Evolutionary conservation across 1,140 invertebrate genomes (phyloP).

Genomic region (Drosophila tani): DNA sequence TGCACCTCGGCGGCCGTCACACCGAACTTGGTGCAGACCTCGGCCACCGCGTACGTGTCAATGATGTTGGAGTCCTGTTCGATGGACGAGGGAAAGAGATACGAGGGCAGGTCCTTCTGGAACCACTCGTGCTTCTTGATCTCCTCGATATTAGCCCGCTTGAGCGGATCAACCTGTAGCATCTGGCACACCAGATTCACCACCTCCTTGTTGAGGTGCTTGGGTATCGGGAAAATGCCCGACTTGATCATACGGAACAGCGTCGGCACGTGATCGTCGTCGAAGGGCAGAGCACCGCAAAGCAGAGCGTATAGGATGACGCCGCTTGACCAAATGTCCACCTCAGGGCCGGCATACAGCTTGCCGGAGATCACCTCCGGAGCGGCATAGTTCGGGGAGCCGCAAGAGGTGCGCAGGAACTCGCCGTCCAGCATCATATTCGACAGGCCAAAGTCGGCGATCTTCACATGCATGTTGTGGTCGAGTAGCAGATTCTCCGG

Average conservation of each 20-base stretch:
- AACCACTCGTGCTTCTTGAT: constrained; percentile 99
- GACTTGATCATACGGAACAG: constrained; percentile 99
- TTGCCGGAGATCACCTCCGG: constrained; percentile 99
- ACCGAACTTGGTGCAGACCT: constrained; percentile 98
- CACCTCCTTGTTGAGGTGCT: constrained; percentile 98
- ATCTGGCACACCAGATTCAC: constrained; percentile 97
- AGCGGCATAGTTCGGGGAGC: constrained; percentile 99
- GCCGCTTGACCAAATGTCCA: constrained; percentile 99
- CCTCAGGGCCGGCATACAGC: constrained; percentile 95
- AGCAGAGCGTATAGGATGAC: constrained; percentile 99
- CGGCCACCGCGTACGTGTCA: constrained; percentile 97
- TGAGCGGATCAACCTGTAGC: constrained; percentile 99
- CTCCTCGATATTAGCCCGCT: constrained; percentile 98
- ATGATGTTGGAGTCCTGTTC: constrained; percentile 99
- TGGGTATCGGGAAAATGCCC: constrained; percentile 99
- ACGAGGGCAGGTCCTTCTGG: constrained; percentile 97
- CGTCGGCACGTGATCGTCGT: constrained; percentile 99
- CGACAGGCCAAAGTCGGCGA: constrained; percentile 99
- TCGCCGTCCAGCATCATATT: constrained; percentile 99
- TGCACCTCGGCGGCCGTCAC: constrained; percentile 98
- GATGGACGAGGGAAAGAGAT: constrained; percentile 98
- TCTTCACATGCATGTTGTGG: constrained; percentile 99
- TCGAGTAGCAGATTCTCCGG: constrained; percentile 99
- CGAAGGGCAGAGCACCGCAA: constrained; percentile 99
- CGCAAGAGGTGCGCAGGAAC: constrained; percentile 99